phyloP scores from a whole-genome alignment of 2,113 vertebrate species.

The Oryzias curvinotus region DNA sequence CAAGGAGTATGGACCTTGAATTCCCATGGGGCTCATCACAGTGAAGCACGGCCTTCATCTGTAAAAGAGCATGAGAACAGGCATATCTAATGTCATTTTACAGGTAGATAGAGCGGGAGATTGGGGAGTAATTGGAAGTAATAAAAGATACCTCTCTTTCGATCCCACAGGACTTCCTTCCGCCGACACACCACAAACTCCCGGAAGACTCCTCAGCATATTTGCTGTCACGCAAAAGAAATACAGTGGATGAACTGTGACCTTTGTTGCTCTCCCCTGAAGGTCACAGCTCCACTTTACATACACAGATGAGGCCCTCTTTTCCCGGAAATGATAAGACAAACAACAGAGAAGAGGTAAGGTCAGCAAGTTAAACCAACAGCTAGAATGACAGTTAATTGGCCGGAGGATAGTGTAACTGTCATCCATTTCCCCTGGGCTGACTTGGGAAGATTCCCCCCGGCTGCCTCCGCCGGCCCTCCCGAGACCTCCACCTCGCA shows the following conservation, averaged over 20 bases:
- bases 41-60: constrained; percentile 59
- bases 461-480: constrained; percentile 50
- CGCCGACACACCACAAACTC: constrained; percentile 47
- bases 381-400: constrained; percentile 82
- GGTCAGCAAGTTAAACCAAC: constrained; percentile 83
- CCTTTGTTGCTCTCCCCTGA: constrained; percentile 72
- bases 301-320: constrained; percentile 79
- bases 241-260: constrained; percentile 78
- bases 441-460: constrained; percentile 59
- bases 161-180: constrained; percentile 60
- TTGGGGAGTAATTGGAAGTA: constrained; percentile 80
- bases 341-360: constrained; percentile 76
- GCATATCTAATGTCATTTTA: constrained; percentile 82
- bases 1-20: constrained; percentile 42
- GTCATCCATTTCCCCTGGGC: constrained; percentile 76
- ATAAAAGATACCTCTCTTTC: constrained; percentile 75
- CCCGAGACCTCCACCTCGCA: constrained; percentile 53
- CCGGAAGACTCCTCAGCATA: constrained; percentile 54
- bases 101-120: constrained; percentile 80
- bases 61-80: constrained; percentile 70
- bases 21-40: constrained; percentile 67
- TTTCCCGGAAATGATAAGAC: constrained; percentile 79
- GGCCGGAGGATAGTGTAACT: constrained; percentile 78
- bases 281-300: constrained; percentile 78
- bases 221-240: constrained; percentile 69